These are phyloP conservation scores for Prionace glauca DNA, from an alignment of 2,797 vertebrate species.

Conservation along the genomic window DNA sequence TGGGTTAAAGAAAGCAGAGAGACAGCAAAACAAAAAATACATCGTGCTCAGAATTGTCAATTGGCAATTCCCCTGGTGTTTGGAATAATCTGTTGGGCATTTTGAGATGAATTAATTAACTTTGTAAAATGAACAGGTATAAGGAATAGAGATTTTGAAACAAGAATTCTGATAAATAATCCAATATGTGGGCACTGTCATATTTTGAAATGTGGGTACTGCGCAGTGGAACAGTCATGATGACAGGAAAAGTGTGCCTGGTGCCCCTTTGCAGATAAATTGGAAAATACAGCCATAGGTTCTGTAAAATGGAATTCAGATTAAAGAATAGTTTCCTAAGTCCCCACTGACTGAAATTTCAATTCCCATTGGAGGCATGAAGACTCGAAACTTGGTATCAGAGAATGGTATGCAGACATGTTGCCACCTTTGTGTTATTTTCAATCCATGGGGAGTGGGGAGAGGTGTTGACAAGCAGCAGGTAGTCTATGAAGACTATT, in stretches of 20 bases:
- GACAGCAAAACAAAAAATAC: background rate
- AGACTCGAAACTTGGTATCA: too few species aligned
- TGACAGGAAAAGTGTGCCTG: background rate
- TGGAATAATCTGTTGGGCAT: background rate
- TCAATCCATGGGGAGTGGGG: too few species aligned
- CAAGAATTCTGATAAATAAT: background rate
- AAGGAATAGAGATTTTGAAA: background rate
- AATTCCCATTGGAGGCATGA: too few species aligned
- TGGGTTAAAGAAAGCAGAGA: background rate
- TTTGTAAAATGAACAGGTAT: constrained; percentile 4
- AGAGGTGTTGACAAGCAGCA: too few species aligned
- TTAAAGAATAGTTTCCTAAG: background rate
- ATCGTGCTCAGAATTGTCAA: background rate
- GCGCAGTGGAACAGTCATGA: background rate
- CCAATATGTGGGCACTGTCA: background rate
- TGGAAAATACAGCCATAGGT: background rate
- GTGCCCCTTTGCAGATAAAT: background rate
- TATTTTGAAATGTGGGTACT: background rate
- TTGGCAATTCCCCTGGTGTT: background rate
- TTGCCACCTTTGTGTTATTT: too few species aligned
- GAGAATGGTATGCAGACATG: too few species aligned
- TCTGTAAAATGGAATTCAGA: background rate
- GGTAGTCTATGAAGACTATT: too few species aligned
- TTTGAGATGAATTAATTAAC: background rate
- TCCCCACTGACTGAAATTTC: too few species aligned